phyloP scores from a whole-genome alignment of 2,888 invertebrate genomes.

The Ichneumoninae sp. region DNA sequence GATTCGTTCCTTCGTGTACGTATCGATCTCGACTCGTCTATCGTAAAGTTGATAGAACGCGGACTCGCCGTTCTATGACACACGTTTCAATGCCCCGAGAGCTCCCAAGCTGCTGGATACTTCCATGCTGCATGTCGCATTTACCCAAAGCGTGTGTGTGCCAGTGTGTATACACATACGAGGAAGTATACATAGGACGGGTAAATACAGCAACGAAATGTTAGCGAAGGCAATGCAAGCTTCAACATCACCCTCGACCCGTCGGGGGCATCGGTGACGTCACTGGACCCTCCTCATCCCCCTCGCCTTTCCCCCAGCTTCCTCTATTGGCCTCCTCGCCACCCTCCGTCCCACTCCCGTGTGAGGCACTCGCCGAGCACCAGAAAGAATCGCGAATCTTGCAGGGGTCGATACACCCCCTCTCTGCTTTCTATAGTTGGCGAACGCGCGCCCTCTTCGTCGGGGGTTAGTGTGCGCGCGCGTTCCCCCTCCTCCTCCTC shows the following conservation, averaged over 20 bases:
- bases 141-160: background rate
- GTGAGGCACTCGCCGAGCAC: slow-evolving; percentile 57
- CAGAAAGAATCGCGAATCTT: slow-evolving; percentile 79
- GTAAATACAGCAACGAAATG: slow-evolving; percentile 25
- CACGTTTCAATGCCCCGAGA: slow-evolving; percentile 7
- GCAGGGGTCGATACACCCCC: slow-evolving; percentile 80
- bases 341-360: slow-evolving; percentile 28
- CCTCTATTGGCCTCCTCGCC: slow-evolving; percentile 50
- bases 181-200: background rate
- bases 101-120: slow-evolving; percentile 13
- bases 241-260: slow-evolving; percentile 50
- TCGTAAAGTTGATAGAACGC: slow-evolving; percentile 36
- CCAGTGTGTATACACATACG: background rate
- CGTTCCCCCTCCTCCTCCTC: slow-evolving; percentile 52
- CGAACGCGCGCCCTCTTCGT: slow-evolving; percentile 54
- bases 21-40: slow-evolving; percentile 29
- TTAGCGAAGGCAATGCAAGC: slow-evolving; percentile 23
- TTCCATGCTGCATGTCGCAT: background rate
- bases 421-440: slow-evolving; percentile 59
- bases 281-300: slow-evolving; percentile 39
- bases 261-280: slow-evolving; percentile 66
- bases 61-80: slow-evolving; percentile 16
- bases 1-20: slow-evolving; percentile 7
- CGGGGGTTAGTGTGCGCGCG: slow-evolving; percentile 64
- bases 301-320: slow-evolving; percentile 25